Evolutionary conservation across 2,888 invertebrate species (phyloP), one percentile per base, ranked within the genome.

Genomic region (Cactoblastis cactorum): DNA sequence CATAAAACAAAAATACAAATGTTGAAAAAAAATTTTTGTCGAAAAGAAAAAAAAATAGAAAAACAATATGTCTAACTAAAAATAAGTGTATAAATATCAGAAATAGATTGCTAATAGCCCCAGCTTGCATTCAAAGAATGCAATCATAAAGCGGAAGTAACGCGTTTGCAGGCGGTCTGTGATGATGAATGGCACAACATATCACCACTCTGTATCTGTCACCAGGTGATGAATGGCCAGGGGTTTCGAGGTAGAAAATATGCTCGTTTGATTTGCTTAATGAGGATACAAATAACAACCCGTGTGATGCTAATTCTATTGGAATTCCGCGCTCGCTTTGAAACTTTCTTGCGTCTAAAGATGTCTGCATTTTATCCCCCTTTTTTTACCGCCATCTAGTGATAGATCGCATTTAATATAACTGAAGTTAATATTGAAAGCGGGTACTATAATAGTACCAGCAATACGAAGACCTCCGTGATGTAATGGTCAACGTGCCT

Each of bases 171-270:
- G 79, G 81, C 71, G 80, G 67, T 74, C 59, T 75, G 71, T 78
- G 77, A 74, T 80, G 82, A 81, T 77, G 53, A 62, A 81, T 66
- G 66, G 54, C 49, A 57, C 67, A 80, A 80, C 71, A 57, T 58
- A 61, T 54, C 63, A 65, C 51, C 61, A 64, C 56, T 69, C 71
- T 69, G 74, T 73, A 65, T 35, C 68, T 76, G 82, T 80, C 82
- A 58, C 61, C 71, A 46, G 9, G 46, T 83, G 80, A 84, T 81
- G 56, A 58, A 83, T 77, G 68, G 52, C 47, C 15, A 8, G 9
- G 19, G 49, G 59, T 73, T 57, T 57, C 57, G 67, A 79, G 74
- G 74, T 78, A 74, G 76, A 70, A 75, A 67, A 76, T 75, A 53
- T 58, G 57, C 58, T 59, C 67, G 55, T 72, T 77, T 79, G 74